Evolutionary conservation across 1,140 invertebrate species (phyloP).

Genomic region (Acyrthosiphon pisum): DNA sequence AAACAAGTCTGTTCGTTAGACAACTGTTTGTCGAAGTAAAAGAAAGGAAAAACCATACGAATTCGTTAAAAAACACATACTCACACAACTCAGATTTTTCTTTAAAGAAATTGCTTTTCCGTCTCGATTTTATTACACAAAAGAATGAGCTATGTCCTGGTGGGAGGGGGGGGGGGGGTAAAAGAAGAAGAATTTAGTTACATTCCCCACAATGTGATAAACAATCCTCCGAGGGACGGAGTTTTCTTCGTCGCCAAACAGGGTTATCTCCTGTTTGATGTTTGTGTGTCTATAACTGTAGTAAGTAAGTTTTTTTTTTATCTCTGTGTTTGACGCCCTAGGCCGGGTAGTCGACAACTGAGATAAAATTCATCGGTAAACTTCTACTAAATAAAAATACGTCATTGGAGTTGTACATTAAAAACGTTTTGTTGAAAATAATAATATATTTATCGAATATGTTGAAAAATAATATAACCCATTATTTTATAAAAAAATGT

Average conservation of each 20-base stretch:
- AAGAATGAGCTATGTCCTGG: constrained; percentile 3
- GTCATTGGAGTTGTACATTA: neutral
- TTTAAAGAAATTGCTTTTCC: constrained; percentile 55
- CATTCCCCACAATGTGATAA: constrained; percentile 54
- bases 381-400: constrained; percentile 13
- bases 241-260: constrained; percentile 54
- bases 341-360: constrained; percentile 6
- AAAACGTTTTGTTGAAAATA: neutral
- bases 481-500: neutral
- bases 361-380: constrained; percentile 5
- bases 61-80: constrained; percentile 49
- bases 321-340: constrained; percentile 31
- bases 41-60: constrained; percentile 42
- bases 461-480: neutral
- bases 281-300: constrained; percentile 28
- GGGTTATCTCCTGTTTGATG: constrained; percentile 56
- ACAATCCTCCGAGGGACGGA: constrained; percentile 54
- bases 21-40: constrained; percentile 51
- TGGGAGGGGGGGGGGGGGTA: neutral
- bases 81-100: constrained; percentile 41
- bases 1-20: constrained; percentile 55
- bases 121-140: constrained; percentile 55
- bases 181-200: constrained; percentile 55
- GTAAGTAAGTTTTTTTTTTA: constrained; percentile 46
- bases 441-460: neutral